Evolutionary conservation across 2,797 vertebrate genomes (phyloP).

Genomic region (Periophthalmus magnuspinnatus): DNA sequence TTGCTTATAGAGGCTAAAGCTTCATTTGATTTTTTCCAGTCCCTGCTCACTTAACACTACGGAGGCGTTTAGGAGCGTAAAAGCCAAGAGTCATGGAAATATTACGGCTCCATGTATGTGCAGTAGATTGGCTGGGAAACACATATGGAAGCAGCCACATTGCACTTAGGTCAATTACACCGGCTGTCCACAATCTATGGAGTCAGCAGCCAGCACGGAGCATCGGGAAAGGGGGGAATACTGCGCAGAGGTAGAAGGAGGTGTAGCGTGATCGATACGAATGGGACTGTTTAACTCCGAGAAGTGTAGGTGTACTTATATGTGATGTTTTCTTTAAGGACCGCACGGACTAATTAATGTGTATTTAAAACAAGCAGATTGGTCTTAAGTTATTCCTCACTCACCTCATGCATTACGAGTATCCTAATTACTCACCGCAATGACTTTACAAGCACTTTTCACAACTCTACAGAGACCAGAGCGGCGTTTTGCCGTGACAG

Average conservation of each 20-base stretch:
- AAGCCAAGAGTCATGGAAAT: slow-evolving; percentile 49
- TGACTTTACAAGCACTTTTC: too few species aligned
- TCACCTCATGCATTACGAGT: too few species aligned
- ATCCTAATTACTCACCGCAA: too few species aligned
- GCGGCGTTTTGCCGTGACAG: too few species aligned
- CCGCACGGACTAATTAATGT: too few species aligned
- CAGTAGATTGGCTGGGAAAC: slow-evolving; percentile 21
- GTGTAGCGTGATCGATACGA: neutral
- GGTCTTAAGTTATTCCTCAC: too few species aligned
- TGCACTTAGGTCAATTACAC: slow-evolving; percentile 2
- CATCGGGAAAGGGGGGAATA: neutral
- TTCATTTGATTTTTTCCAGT: slow-evolving; percentile 39
- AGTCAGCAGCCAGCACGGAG: neutral
- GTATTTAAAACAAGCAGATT: too few species aligned
- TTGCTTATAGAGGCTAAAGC: slow-evolving; percentile 31
- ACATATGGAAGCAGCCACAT: slow-evolving; percentile 8
- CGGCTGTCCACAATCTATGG: neutral
- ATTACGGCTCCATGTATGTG: slow-evolving; percentile 22
- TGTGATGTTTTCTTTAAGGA: too few species aligned
- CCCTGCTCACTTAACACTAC: slow-evolving; percentile 30
- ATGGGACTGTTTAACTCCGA: neutral
- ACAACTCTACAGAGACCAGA: too few species aligned
- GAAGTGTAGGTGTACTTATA: neutral
- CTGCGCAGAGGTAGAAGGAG: neutral
- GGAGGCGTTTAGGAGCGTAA: slow-evolving; percentile 50